phyloP scores from a whole-genome alignment of 2,797 vertebrate species.

The Sebastes aleutianus region DNA sequence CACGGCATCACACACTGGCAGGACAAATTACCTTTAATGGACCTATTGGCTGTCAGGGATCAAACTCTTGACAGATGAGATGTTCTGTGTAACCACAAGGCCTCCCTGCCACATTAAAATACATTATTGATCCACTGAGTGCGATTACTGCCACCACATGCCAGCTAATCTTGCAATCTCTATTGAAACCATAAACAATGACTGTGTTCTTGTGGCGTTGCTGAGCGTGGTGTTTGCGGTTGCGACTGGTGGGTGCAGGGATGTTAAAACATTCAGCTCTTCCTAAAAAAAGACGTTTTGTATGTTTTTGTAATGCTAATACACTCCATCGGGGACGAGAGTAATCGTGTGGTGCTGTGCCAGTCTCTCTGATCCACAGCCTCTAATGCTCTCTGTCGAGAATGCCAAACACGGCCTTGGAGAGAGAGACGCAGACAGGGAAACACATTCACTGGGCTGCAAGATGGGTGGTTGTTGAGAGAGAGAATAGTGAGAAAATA shows the following conservation, averaged over 20 bases:
- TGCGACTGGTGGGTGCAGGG: neutral
- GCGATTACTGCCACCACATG: neutral
- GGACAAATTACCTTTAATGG: neutral
- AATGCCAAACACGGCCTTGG: slow-evolving; percentile 44
- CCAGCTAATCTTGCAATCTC: neutral
- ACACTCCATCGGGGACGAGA: slow-evolving; percentile 2
- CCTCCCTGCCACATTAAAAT: slow-evolving; percentile 4
- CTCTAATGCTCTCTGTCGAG: slow-evolving; percentile 23
- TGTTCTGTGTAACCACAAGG: neutral
- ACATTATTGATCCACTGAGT: slow-evolving; percentile 18
- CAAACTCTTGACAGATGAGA: neutral
- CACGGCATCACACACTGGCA: neutral
- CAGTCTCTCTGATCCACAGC: slow-evolving; percentile 26
- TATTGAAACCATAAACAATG: neutral
- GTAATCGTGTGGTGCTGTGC: slow-evolving; percentile 16
- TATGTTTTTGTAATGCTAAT: neutral
- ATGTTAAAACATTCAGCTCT: neutral
- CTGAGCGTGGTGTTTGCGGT: neutral
- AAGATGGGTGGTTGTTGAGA: neutral
- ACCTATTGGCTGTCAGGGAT: neutral
- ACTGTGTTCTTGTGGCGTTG: neutral
- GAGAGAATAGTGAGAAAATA: neutral
- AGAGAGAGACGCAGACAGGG: slow-evolving; percentile 6
- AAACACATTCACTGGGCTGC: slow-evolving; percentile 18
- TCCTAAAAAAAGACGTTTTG: neutral